A percentile compares a stretch with the other conserved stretches of the same genome.
Conservation (phyloP, 2,113 vertebrate species). For the Malaclemys terrapin region DNA sequence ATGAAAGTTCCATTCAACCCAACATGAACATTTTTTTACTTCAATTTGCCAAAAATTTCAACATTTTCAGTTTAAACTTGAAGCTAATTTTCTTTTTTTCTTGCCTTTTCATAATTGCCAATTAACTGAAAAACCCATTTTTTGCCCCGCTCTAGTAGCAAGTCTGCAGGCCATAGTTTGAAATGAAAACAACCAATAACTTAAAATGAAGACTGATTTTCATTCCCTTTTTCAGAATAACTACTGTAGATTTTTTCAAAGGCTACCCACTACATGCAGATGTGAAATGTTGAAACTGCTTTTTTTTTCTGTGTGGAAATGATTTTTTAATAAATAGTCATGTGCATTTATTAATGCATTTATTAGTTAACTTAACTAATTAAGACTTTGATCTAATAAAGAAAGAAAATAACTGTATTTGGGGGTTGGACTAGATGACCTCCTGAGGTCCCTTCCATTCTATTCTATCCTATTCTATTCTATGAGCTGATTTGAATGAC, state of each 20-base stretch:
- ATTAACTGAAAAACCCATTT: too few species aligned
- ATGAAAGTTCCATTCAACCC: too few species aligned
- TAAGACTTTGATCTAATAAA: not conserved
- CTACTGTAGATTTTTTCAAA: not conserved
- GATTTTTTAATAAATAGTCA: not conserved
- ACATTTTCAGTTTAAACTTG: too few species aligned
- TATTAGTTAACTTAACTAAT: not conserved
- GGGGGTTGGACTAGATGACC: too few species aligned
- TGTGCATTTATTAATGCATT: not conserved
- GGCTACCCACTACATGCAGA: not conserved
- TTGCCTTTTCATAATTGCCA: too few species aligned
- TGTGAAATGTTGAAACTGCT: not conserved
- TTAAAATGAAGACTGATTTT: not conserved
- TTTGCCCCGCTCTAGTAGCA: too few species aligned
- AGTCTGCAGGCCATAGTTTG: fast-evolving
- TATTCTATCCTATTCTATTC: too few species aligned
- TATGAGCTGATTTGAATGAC: too few species aligned
- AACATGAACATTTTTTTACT: too few species aligned
- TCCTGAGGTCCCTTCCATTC: too few species aligned
- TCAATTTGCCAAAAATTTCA: too few species aligned
- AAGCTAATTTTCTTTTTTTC: too few species aligned
- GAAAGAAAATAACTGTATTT: not conserved
- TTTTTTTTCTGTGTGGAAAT: not conserved
- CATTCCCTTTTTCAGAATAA: not conserved
- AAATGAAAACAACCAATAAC: not conserved